phyloP scores from a whole-genome alignment of 2,113 vertebrate genomes.

The Pampusana beccarii region DNA sequence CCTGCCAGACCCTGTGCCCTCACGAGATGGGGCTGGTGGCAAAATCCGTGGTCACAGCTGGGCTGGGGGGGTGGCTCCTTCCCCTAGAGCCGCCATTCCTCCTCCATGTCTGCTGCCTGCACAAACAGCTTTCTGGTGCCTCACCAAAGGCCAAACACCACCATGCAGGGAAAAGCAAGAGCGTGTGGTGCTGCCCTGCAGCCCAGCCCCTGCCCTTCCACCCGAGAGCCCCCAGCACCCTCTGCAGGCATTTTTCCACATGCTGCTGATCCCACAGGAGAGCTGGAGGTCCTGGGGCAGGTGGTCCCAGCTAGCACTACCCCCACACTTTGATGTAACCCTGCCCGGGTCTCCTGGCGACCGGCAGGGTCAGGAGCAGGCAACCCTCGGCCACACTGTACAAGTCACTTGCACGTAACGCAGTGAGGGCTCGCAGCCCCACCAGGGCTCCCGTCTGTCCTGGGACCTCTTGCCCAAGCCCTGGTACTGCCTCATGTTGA shows the following conservation, averaged over 20 bases:
- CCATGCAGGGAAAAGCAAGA: background rate
- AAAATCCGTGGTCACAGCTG: rapidly evolving
- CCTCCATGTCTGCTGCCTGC: background rate
- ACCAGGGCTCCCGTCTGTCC: background rate
- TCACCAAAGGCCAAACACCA: rapidly evolving
- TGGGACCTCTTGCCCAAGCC: background rate
- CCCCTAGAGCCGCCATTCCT: too few species aligned
- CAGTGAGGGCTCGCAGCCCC: background rate
- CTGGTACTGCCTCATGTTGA: background rate
- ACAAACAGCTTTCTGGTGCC: background rate
- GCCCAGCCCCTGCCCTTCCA: background rate
- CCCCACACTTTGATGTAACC: background rate
- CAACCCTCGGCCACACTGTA: background rate
- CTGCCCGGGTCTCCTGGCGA: rapidly evolving
- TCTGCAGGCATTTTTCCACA: background rate
- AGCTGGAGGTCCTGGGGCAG: background rate
- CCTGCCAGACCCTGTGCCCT: background rate
- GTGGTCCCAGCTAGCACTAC: background rate
- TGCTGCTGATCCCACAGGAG: background rate
- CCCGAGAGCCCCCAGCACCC: background rate
- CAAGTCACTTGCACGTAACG: rapidly evolving
- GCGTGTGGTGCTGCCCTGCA: rapidly evolving
- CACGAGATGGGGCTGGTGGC: rapidly evolving
- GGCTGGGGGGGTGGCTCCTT: background rate
- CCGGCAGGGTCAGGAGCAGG: background rate